Conservation (phyloP, 2,797 vertebrate species). For the Ataeniobius toweri region DNA sequence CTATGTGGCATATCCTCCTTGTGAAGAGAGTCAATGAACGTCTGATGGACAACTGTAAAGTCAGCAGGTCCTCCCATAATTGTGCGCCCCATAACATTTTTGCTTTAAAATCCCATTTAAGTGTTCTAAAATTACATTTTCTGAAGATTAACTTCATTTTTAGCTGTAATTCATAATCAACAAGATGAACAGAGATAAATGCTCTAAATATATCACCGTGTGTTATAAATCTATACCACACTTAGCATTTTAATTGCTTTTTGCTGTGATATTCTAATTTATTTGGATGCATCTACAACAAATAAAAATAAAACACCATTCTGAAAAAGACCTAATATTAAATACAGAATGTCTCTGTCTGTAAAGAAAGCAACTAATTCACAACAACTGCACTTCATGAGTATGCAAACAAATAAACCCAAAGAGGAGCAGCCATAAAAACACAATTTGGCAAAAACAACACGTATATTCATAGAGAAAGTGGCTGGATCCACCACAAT, state of each 20-base stretch:
- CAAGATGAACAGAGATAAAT: background rate
- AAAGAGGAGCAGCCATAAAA: background rate
- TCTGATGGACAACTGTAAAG: background rate
- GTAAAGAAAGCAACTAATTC: conserved; percentile 9
- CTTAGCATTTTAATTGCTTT: background rate
- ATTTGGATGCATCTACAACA: background rate
- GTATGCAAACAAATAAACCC: conserved; percentile 3
- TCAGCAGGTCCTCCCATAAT: background rate
- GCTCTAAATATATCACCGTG: background rate
- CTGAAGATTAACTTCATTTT: background rate
- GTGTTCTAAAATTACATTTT: too few relatives aligned
- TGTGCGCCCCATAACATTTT: background rate
- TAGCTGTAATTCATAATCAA: background rate
- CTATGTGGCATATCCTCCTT: background rate
- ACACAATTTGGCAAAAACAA: background rate
- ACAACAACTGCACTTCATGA: background rate
- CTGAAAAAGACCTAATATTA: background rate
- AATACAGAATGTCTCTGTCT: background rate
- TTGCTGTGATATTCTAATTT: background rate
- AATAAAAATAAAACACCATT: background rate
- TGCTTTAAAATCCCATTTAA: background rate
- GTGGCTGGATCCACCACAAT: conserved; percentile 4
- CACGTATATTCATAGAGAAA: background rate
- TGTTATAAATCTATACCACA: background rate
- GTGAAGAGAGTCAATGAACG: background rate